These are phyloP conservation scores for Leptodirus hochenwartii DNA, from an alignment of 2,888 invertebrate genomes.

Conservation along the genomic window DNA sequence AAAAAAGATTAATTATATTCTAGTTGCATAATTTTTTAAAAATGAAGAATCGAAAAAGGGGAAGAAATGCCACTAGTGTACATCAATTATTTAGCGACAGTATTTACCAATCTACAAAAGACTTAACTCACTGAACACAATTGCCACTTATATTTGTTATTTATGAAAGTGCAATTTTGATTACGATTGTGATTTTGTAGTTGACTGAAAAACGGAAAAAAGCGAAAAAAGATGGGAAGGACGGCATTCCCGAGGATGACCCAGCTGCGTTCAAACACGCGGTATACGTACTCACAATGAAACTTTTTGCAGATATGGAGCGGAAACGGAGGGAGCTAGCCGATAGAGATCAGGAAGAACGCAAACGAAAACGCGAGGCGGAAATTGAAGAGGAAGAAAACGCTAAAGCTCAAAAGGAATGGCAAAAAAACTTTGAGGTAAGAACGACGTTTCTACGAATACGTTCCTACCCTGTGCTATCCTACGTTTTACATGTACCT, in stretches of 20 bases:
- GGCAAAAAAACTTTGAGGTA: constrained; percentile 97
- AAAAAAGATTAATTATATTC: too few relatives aligned
- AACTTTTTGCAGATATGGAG: constrained; percentile 89
- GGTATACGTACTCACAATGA: constrained; percentile 97
- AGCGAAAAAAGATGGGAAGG: constrained; percentile 77
- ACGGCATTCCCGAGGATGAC: constrained; percentile 74
- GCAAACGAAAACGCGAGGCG: constrained; percentile 83
- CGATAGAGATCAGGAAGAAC: constrained; percentile 78
- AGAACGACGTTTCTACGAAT: too few relatives aligned
- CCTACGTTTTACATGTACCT: too few relatives aligned
- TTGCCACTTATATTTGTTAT: constrained; percentile 3
- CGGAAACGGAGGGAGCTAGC: constrained; percentile 75
- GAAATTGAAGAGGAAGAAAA: constrained; percentile 88
- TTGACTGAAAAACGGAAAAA: constrained; percentile 88
- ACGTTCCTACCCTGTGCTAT: too few relatives aligned
- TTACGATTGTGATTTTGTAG: constrained; percentile 29
- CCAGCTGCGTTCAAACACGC: constrained; percentile 77
- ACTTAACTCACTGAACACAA: constrained; percentile 1
- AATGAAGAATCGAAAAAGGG: too few relatives aligned
- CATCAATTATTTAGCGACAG: too few relatives aligned
- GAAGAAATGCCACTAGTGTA: too few relatives aligned
- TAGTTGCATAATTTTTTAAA: too few relatives aligned
- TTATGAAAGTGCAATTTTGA: neutral
- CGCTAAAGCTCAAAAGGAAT: constrained; percentile 79
- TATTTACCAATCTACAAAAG: constrained; percentile 1